Evolutionary conservation across 2,797 vertebrate genomes (phyloP), one percentile per base, ranked within the genome.

Genomic region (Carcharodon carcharias): DNA sequence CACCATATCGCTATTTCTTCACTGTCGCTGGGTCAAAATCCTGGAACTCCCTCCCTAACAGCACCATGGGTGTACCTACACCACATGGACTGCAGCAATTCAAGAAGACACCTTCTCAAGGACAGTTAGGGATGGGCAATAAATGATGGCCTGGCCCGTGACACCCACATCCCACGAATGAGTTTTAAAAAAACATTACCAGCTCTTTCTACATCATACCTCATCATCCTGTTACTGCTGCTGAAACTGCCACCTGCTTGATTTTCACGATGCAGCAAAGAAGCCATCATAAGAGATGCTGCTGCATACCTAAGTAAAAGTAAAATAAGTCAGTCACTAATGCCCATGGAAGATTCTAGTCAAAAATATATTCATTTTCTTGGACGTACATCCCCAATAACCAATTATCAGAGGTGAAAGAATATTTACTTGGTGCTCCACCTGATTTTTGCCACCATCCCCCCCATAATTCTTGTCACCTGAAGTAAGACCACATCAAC

Each of bases 211-310:
- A 50, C 7, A 56, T 31, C 31, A 35, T 71, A 73, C 94, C 94
- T 89, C 2, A 23, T 45, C 31, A 31, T 96, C 61, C 3, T 73
- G 58, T 45, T 45, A 35, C 54, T 67, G 69, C 50, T 95, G 69
- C 28, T 77, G 4, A 73, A 6, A 45, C 31, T 95, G 45, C 94
- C 69, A 9, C 14, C 94, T 18, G 69, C 69, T 56, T 35, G 45
- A n/a, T 11, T 58, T 58, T 95, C 69, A 73, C 16, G 50, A 35
- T 95, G 94, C 67, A 95, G 50, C 31, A 73, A 35, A n/a, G 94
- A 95, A 35, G 94, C 16, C 94, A 95, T 95, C 45, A 77, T 21
- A 18, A 73, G 71, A 56, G 69, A 95, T 77, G 94, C 50, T 77
- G 69, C 94, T 77, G 94, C 40, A 56, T 35, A 56, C 50, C 94